Evolutionary conservation across 2,888 invertebrate genomes (phyloP), one percentile per base, ranked within the genome.

Genomic region (Plebejus argus): DNA sequence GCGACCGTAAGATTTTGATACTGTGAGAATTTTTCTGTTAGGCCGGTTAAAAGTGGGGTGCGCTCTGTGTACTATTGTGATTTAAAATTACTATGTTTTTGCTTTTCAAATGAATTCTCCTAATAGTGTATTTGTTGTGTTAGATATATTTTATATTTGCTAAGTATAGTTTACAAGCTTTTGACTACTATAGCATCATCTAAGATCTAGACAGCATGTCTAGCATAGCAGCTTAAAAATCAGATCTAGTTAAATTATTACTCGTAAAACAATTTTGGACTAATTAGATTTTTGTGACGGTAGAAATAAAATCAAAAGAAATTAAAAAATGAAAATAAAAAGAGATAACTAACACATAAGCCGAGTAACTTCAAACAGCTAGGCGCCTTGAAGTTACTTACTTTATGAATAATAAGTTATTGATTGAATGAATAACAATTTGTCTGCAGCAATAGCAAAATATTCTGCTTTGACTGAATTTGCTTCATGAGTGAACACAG

Each of bases 41-140:
- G 6, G 28, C 28, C 66, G 66, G 66, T 66, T 66, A 66, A 66
- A 66, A 28, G 28, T 66, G 28, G 66, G 66, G 66, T 66, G 66
- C 28, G 18, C 18, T 53, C 18, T 66, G 28, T 66, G 28, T 12
- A 28, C 66, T 33, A 66, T 66, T 66, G 66, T 66, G 66, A 15
- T 66, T 15, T 66, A 28, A 33, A 66, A 53, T 49, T 15, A 61
- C 20, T 58, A 58, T 58, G 58, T 20, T 58, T 45, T 10, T 45
- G 45, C 45, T 45, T 45, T 45, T 45, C 45, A 45, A 12, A 12
- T 45, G 10, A 45, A 12, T 45, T 45, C 45, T 45, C 45, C 45
- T 12, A 45, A 53, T 18, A 18, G 53, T 5, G 15, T 18, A 39
- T 53, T 15, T 53, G 4, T 53, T 53, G 53, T 18, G 53, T 53